Base-by-base conservation (phyloP, 2,888 invertebrate genomes). In the Eilema griseolum region DNA sequence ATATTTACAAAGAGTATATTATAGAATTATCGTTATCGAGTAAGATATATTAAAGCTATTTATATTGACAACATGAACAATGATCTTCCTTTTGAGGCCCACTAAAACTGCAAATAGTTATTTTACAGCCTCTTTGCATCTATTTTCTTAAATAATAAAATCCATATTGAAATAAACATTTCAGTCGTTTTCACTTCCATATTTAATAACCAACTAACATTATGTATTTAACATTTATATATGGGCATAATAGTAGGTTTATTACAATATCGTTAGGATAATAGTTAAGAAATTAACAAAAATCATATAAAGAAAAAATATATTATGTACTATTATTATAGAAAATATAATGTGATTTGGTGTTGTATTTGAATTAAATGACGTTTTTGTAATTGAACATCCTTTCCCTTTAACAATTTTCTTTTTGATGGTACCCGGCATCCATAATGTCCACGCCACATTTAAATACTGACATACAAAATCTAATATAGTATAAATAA, bases 281-380 rank as follows among this genome's bases (percentile, higher is more conserved):
- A 85, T 80, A 66, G 79, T 88, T 93, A 90, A 92, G 87, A 86
- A 83, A 83, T 76, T 69, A 70, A 88, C 59, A 87, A 86, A 88
- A 86, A 89, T 80, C 89, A 92, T 92, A 92, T 91, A 91, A 90
- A 91, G 86, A 92, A 85, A 66, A 87, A 88, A 88, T 92, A 89
- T 92, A 92, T 91, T 89, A 90, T 93, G 93, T 93, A 93, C 84
- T 90, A 93, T 82, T 92, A 93, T 92, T 92, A 94, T 94, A 95
- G 91, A 93, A 94, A 94, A 95, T 95, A 95, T 95, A 95, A 93
- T 95, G 95, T 95, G 95, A 95, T 95, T 95, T 92, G 95, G 89
- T 95, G 95, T 95, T 95, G 95, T 95, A 95, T 93, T 93, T 93
- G 94, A 95, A 95, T 94, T 95, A 95, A 95, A 95, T 82, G 89